Evolutionary conservation across 2,797 vertebrate genomes (phyloP).

Genomic region (Corythornis leucogaster): DNA sequence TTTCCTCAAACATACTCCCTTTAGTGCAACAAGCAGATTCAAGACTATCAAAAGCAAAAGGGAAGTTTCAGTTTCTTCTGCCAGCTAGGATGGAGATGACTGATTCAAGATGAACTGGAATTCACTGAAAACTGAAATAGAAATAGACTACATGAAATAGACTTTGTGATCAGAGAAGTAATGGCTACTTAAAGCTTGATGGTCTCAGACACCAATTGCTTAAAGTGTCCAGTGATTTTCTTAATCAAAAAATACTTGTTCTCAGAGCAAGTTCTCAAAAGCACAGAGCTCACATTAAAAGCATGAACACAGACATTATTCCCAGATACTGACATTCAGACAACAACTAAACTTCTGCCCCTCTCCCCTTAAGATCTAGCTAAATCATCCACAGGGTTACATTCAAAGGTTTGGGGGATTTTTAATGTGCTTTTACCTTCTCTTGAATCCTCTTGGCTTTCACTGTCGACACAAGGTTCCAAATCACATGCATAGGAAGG

Average conservation of each 20-base stretch:
- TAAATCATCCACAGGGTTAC: neutral
- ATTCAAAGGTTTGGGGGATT: neutral
- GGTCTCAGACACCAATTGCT: neutral
- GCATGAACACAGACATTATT: neutral
- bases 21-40: neutral
- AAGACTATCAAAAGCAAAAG: neutral
- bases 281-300: neutral
- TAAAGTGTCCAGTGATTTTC: neutral
- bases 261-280: neutral
- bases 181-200: neutral
- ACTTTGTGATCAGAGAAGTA: neutral
- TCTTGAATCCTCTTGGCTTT: constrained; percentile 60
- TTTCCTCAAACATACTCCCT: neutral
- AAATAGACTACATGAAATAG: neutral
- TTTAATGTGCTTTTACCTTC: constrained; percentile 60
- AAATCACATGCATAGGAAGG: constrained; percentile 51
- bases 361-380: neutral
- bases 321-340: neutral
- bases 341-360: neutral
- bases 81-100: neutral
- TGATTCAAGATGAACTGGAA: neutral
- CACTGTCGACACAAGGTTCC: constrained; percentile 42
- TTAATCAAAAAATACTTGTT: neutral
- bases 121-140: neutral
- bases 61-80: neutral